Conservation (phyloP, 2,113 vertebrate genomes). For the Crypturellus undulatus region DNA sequence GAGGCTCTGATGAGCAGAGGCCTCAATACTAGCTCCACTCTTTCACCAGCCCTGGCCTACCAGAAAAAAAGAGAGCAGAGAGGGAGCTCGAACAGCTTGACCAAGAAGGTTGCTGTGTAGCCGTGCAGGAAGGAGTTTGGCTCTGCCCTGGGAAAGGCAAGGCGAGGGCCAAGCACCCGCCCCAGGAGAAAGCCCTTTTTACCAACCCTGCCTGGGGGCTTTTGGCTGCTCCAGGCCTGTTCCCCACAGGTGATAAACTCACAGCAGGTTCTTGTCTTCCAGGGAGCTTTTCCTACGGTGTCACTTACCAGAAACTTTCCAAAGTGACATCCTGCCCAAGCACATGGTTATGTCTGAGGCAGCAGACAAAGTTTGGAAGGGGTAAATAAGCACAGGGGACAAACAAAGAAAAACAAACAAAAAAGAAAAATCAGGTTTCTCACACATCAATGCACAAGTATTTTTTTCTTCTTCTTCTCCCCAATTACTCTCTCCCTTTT, state of each 20-base stretch:
- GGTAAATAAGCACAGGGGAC: background rate
- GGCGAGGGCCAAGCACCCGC: fast-evolving
- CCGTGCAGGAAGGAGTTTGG: background rate
- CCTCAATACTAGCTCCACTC: fast-evolving
- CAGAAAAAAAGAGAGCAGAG: background rate
- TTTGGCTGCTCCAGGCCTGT: background rate
- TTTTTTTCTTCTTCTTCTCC: background rate
- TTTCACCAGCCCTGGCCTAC: background rate
- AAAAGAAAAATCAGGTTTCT: background rate
- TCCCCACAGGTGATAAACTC: background rate
- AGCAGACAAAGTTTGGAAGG: background rate
- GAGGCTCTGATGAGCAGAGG: fast-evolving
- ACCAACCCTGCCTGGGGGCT: no score
- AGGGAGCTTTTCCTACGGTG: no score
- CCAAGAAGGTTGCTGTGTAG: background rate
- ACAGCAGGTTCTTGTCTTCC: no score
- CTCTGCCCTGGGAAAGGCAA: background rate
- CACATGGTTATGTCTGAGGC: fast-evolving
- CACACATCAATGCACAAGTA: background rate
- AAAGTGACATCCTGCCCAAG: background rate
- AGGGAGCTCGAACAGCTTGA: background rate
- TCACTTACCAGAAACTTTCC: background rate
- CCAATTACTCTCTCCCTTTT: background rate
- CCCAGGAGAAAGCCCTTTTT: background rate
- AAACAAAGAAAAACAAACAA: no score